Evolutionary conservation across 2,113 vertebrate species (phyloP), one percentile per base, ranked within the genome.

Genomic region (Plecturocebus donacophilus): DNA sequence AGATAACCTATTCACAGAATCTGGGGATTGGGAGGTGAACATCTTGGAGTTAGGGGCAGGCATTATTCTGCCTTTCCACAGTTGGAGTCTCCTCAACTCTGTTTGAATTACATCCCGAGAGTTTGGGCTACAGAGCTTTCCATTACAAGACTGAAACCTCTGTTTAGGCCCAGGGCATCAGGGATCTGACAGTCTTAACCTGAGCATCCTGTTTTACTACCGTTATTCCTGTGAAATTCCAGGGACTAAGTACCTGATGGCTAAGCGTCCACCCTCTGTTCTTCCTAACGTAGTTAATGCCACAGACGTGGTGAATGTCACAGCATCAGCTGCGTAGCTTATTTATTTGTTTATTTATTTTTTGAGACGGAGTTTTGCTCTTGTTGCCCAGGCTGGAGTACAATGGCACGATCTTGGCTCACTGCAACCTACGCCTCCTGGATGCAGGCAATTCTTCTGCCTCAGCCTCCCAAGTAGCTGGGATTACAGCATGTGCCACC

Each of bases 161-260:
- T 23, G 20, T 32, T 30, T n/a, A 11, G 38, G 47, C 20, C 16
- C 13, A 1, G 21, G 71, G 30, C 21, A 4, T 11, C 49, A 0
- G 38, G 79, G 49, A 8, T 32, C 54, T 47, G n/a, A 42, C 6
- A 6, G 38, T 40, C 20, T 75, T 30, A 3, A 11, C 35, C 16
- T 3, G 17, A 21, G 32, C 30, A 4, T 7, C 61, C 61, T 16
- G 30, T 38, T 70, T 23, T 11, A 1, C 52, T 12, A 8, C 42
- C 38, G 0, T 0, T 5, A 14, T 3, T 38, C 27, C 71, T 0
- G 3, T 0, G 47, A 19, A 16, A 47, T 23, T 45, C 70, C 40
- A 5, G 73, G 91, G 6, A 30, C 88, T 21, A 0, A 3, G 47
- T 3, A 58, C 38, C 3, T 0, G 2, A 8, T 25, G 89, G 42